phyloP scores from a whole-genome alignment of 1,140 invertebrate genomes.

The Drosophila lowei region DNA sequence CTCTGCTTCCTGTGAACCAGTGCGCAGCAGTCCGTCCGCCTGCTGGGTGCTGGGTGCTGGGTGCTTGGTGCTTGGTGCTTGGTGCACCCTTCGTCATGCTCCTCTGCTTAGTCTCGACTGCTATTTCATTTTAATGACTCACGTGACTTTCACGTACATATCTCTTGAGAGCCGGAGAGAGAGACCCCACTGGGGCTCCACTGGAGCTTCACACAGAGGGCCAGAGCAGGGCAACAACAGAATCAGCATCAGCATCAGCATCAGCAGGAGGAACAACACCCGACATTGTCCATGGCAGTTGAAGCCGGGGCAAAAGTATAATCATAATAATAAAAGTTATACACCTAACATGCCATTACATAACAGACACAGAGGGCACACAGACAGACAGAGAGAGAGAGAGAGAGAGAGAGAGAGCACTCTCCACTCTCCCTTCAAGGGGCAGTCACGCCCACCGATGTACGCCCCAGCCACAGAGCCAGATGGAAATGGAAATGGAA shows the following conservation, averaged over 20 bases:
- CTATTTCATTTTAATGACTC: conserved; percentile 80
- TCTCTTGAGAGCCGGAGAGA: conserved; percentile 43
- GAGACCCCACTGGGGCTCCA: not conserved
- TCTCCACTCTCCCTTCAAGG: too few species aligned
- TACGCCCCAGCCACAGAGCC: not conserved
- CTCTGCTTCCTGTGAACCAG: conserved; percentile 34
- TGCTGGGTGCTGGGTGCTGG: not conserved
- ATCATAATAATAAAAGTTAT: conserved; percentile 81
- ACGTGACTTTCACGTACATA: conserved; percentile 75
- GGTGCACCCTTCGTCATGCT: conserved; percentile 34
- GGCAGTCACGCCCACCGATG: too few species aligned
- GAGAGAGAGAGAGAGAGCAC: conserved; percentile 16
- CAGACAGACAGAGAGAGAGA: conserved; percentile 24
- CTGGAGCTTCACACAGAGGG: not conserved
- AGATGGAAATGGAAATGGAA: conserved; percentile 1
- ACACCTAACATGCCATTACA: conserved; percentile 79
- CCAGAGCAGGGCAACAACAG: conserved; percentile 1
- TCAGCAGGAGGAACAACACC: conserved; percentile 6
- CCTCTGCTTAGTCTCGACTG: conserved; percentile 53
- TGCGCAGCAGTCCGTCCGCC: conserved; percentile 1
- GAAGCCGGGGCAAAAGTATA: conserved; percentile 58
- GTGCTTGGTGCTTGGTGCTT: too few species aligned
- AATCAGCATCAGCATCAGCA: conserved; percentile 9
- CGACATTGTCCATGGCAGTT: conserved; percentile 35
- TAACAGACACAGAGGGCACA: conserved; percentile 55